phyloP scores from a whole-genome alignment of 2,797 vertebrate species.

The Hoplostethus mediterraneus region DNA sequence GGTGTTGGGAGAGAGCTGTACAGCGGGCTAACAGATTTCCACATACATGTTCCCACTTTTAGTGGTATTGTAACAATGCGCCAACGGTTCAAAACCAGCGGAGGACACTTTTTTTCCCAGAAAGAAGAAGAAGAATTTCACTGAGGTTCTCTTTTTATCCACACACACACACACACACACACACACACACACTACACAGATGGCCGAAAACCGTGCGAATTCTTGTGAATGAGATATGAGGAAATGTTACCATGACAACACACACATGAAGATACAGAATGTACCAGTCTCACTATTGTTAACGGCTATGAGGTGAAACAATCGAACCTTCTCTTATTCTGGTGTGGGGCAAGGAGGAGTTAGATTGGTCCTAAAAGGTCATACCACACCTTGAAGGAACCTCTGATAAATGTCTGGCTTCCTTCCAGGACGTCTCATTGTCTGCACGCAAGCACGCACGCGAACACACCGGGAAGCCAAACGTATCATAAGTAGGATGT shows the following conservation, averaged over 20 bases:
- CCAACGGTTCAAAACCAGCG: conserved; percentile 34
- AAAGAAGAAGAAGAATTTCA: background rate
- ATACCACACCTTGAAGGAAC: background rate
- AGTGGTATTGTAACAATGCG: conserved; percentile 20
- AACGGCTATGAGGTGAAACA: background rate
- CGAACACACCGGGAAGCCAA: background rate
- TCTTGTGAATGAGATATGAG: too few relatives aligned
- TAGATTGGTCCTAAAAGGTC: background rate
- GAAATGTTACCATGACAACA: too few relatives aligned
- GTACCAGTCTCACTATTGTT: background rate
- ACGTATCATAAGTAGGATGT: too few relatives aligned
- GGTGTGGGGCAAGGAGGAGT: background rate
- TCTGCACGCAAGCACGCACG: background rate
- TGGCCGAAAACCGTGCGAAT: too few relatives aligned
- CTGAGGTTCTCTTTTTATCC: background rate
- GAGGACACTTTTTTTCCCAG: conserved; percentile 34
- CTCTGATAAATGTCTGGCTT: background rate
- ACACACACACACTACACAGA: background rate
- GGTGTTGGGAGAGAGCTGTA: conserved; percentile 12
- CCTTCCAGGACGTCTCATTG: background rate
- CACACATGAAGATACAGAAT: too few relatives aligned
- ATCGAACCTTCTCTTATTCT: background rate
- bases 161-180: background rate
- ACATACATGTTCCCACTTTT: conserved; percentile 12
- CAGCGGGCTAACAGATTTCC: conserved; percentile 6